Base-by-base conservation (phyloP, 2,888 invertebrate species). In the Drosophila percnosoma region DNA sequence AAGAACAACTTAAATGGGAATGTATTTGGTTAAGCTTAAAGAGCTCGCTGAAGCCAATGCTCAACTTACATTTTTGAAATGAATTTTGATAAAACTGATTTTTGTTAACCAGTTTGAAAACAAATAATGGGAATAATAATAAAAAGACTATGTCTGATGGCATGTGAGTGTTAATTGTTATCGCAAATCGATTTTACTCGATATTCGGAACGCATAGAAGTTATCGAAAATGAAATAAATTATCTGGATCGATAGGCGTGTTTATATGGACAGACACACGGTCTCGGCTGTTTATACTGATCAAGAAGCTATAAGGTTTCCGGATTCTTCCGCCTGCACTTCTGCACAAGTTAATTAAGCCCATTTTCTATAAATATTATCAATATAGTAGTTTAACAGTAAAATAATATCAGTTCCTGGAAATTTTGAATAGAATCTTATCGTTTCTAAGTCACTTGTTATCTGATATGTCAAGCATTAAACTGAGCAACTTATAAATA, bases 1-100 rank as follows among this genome's bases (percentile, higher is more conserved):
- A 24, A 18, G 10, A 34, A 42, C 21, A 21, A 0, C 64, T 52
- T 64, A 51, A 64, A 66, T 52, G n/a, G 11, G 29, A 64, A 34
- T 38, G 33, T 51, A 21, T 63, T 24, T 24, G 11, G 27, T 51
- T 7, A 6, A 2, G 13, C 2, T 42, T 33, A 49, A 29, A 31
- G n/a, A 27, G 27, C 27, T 18, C 10, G 27, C 10, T 2, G 15
- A n/a, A 15, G 3, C 18, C 51, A 11, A 4, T 2, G 4, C 6
- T 29, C 2, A n/a, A 51, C 6, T 51, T 51, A 24, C 0, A 24
- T 15, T 21, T 7, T 21, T 4, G 0, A 15, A 24, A 45, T 24
- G 13, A 4, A 15, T 45, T 45, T 4, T 15, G 0, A 21, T 21
- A 1, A 11, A 21, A 21, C 2, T 13, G 21, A 4, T 15, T 24